These are phyloP conservation scores for Drosophila pandora DNA, from an alignment of 1,140 invertebrate genomes.

Conservation along the genomic window DNA sequence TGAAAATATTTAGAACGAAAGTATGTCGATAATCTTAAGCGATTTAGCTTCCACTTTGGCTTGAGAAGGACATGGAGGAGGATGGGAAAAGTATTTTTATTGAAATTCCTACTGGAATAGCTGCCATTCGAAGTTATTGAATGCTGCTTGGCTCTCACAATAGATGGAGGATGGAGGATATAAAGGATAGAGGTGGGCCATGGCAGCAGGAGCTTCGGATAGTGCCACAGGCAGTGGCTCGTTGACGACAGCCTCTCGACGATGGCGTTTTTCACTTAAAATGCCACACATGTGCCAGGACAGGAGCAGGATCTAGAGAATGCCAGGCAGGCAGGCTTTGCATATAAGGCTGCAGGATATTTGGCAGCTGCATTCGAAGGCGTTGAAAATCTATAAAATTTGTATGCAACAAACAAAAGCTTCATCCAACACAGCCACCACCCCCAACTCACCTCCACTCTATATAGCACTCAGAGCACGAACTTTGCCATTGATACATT, in stretches of 20 bases:
- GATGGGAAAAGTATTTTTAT: constrained; percentile 61
- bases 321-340: constrained; percentile 16
- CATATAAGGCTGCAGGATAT: constrained; percentile 64
- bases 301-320: constrained; percentile 4
- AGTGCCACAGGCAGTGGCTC: constrained; percentile 40
- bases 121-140: constrained; percentile 65
- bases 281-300: constrained; percentile 55
- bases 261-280: constrained; percentile 73
- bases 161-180: constrained; percentile 11
- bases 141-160: constrained; percentile 51
- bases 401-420: constrained; percentile 70
- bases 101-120: constrained; percentile 64
- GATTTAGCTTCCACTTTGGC: constrained; percentile 30
- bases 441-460: neutral
- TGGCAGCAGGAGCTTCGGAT: constrained; percentile 1
- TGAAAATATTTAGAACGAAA: constrained; percentile 42
- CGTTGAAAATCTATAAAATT: constrained; percentile 76
- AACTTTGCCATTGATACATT: constrained; percentile 58
- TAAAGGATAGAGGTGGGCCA: no score
- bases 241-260: constrained; percentile 47
- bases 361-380: constrained; percentile 61
- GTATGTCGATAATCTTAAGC: constrained; percentile 53
- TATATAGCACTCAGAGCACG: neutral
- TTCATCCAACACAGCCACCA: constrained; percentile 12
- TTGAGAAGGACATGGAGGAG: neutral